Conservation (phyloP, 2,797 vertebrate species). For the Cottoperca gobio region DNA sequence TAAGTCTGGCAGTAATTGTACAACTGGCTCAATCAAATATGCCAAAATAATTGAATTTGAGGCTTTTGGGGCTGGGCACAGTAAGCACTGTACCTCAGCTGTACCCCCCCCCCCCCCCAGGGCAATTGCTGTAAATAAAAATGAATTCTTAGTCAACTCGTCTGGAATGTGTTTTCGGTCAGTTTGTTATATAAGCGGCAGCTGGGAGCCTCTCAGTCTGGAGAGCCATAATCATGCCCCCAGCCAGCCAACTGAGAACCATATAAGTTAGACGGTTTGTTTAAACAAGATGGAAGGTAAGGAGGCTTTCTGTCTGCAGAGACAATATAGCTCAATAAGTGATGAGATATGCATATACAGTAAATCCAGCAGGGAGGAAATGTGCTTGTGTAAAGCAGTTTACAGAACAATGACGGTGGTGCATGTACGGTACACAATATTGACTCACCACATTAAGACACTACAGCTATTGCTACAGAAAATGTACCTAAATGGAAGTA, state of each 20-base stretch:
- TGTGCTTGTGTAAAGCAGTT: slow-evolving; percentile 40
- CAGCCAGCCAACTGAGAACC: slow-evolving; percentile 48
- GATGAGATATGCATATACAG: slow-evolving; percentile 44
- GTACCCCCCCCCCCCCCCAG: slow-evolving; percentile 61
- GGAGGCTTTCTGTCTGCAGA: slow-evolving; percentile 45
- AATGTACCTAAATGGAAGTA: not conserved
- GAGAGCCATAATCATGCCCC: slow-evolving; percentile 59
- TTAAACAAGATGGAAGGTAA: slow-evolving; percentile 55
- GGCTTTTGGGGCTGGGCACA: slow-evolving; percentile 4
- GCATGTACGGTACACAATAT: not conserved
- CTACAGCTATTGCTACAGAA: not conserved
- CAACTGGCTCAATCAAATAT: not conserved
- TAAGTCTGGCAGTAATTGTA: not conserved
- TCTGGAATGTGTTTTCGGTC: slow-evolving; percentile 65
- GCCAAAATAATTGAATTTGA: not conserved
- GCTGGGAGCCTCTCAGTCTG: slow-evolving; percentile 65
- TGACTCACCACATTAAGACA: not conserved
- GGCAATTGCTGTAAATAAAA: slow-evolving; percentile 72
- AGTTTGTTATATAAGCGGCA: slow-evolving; percentile 65
- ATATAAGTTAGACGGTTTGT: slow-evolving; percentile 61
- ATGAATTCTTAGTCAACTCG: slow-evolving; percentile 69
- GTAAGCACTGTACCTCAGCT: not conserved
- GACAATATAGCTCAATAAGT: slow-evolving; percentile 40
- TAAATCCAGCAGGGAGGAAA: slow-evolving; percentile 32
- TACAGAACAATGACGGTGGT: slow-evolving; percentile 17